Evolutionary conservation across 1,140 invertebrate species (phyloP), one percentile per base, ranked within the genome.

Genomic region (Ips typographus): DNA sequence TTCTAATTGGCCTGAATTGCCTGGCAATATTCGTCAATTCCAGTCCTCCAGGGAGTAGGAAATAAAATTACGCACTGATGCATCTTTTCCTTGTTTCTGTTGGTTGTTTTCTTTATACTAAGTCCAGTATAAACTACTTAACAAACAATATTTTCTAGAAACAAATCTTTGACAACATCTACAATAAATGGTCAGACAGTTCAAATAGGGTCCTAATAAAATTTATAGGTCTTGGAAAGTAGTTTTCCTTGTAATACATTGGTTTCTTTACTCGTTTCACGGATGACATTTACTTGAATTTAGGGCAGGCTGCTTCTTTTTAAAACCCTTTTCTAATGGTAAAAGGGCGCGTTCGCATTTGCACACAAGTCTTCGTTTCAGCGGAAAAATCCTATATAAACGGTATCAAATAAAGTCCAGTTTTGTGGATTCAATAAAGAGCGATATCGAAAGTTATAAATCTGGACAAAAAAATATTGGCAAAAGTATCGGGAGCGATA

Each of bases 1-100:
- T 8, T 40, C 36, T 58, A 58, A 58, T 58, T 58, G 56, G 56
- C 56, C 56, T 40, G 41, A 58, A 58, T 58, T 58, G 56, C 37
- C 39, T 40, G 56, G 41, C 56, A 6, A 49, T 49, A 58, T 58
- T 58, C 40, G 37, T 58, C 56, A 58, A 58, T 40, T 58, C n/a
- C 40, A 58, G 56, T 40, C 56, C 56, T 58, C 38, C 4, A 40
- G 56, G 56, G 22, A n/a, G 55, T 4, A 58, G 37, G 56, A 58
- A 58, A 58, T 58, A 40, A 41, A 58, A 58, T 58, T 58, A 58
- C 56, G 40, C 38, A 40, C 56, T 58, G 56, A 22, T 58, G 3
- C 44, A 49, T 49, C 44, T 22, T 22, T 49, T 49, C 22, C 44
- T 49, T 49, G 44, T 49, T 2, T 49, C 44, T 22, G 44, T 22